These are phyloP conservation scores for Chrysotoxum bicinctum DNA, from an alignment of 2,888 invertebrate species.

Conservation along the genomic window DNA sequence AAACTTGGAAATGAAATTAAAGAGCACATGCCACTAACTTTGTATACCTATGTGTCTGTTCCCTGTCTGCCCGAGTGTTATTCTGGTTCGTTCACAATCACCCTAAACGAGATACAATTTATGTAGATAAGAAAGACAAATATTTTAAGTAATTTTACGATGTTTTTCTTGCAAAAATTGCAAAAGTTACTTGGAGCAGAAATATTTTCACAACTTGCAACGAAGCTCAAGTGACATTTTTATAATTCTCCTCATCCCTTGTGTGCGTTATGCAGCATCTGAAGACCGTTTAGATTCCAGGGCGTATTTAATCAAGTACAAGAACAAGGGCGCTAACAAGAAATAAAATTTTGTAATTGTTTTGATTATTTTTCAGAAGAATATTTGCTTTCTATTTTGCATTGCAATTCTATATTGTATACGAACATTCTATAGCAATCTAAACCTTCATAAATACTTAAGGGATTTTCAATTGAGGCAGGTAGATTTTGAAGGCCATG, in stretches of 20 bases:
- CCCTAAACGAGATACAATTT: conserved; percentile 28
- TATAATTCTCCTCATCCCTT: not conserved
- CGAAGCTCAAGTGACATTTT: conserved; percentile 27
- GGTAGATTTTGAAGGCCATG: too few relatives aligned
- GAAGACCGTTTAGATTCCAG: not conserved
- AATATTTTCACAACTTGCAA: conserved; percentile 3
- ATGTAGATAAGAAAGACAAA: conserved; percentile 8
- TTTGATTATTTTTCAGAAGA: too few relatives aligned
- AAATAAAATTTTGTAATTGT: too few relatives aligned
- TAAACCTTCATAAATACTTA: too few relatives aligned
- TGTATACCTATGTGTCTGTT: not conserved
- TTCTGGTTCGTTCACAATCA: conserved; percentile 7
- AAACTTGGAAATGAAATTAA: conserved; percentile 46
- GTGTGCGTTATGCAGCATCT: not conserved
- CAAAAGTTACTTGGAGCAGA: not conserved
- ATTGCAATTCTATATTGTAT: too few relatives aligned
- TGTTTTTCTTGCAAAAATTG: conserved; percentile 7
- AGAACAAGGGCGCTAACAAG: not conserved
- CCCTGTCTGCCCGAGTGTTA: conserved; percentile 8
- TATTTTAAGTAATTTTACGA: conserved; percentile 41
- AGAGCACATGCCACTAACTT: not conserved
- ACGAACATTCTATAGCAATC: too few relatives aligned
- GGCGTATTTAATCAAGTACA: not conserved
- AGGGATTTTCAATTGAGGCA: too few relatives aligned
- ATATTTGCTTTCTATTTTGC: too few relatives aligned